Conservation (phyloP, 2,888 invertebrate species). For the Archips xylosteana region DNA sequence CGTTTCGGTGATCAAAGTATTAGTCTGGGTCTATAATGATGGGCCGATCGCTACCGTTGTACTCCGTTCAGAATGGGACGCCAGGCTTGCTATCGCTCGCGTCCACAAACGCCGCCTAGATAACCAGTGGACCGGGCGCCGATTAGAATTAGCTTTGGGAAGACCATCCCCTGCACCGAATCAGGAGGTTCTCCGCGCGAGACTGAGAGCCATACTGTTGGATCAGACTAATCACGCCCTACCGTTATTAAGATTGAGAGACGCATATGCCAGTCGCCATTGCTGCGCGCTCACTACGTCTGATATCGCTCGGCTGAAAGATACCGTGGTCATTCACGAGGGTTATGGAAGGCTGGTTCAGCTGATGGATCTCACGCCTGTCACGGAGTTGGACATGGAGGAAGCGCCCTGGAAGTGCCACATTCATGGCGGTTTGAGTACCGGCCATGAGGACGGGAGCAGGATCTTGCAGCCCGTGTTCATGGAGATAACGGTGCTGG, state of each 20-base stretch:
- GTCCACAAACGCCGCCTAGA: constrained; percentile 93
- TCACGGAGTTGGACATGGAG: constrained; percentile 68
- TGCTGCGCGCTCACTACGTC: constrained; percentile 90
- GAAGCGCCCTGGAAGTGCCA: constrained; percentile 83
- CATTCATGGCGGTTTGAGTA: constrained; percentile 71
- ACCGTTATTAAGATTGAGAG: constrained; percentile 92
- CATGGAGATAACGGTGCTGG: constrained; percentile 88
- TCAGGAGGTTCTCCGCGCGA: constrained; percentile 87
- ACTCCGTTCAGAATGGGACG: constrained; percentile 89
- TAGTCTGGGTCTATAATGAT: constrained; percentile 74
- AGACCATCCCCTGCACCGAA: constrained; percentile 87
- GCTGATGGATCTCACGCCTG: constrained; percentile 70
- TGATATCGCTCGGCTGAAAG: constrained; percentile 90
- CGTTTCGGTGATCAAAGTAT: constrained; percentile 69
- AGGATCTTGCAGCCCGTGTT: constrained; percentile 88
- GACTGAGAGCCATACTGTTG: constrained; percentile 90
- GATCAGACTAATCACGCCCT: constrained; percentile 91
- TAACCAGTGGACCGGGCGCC: constrained; percentile 87
- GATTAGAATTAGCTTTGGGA: constrained; percentile 91
- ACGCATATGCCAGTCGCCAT: constrained; percentile 92
- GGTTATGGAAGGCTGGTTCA: constrained; percentile 77
- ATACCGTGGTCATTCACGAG: constrained; percentile 86
- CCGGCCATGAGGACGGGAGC: constrained; percentile 74
- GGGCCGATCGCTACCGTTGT: constrained; percentile 89
- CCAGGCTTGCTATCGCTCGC: constrained; percentile 91